Percentiles rank a stretch among this genome's conserved stretches.
phyloP scores from a whole-genome alignment of 2,888 invertebrate genomes.

The Galerucella nymphaeae region DNA sequence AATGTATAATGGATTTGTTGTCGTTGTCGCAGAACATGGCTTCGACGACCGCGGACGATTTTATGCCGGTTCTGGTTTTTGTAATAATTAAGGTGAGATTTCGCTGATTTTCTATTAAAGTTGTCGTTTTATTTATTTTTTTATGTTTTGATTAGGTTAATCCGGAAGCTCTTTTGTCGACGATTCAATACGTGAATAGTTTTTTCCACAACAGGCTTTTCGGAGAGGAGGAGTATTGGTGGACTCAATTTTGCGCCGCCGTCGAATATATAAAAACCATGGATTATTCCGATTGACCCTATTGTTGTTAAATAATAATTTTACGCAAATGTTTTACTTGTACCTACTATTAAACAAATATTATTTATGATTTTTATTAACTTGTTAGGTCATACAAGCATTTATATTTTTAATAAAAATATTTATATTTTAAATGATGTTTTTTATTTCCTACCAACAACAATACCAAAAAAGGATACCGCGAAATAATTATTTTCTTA shows the following conservation, averaged over 20 bases:
- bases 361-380: constrained; percentile 57
- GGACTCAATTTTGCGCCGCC: constrained; percentile 97
- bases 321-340: constrained; percentile 48
- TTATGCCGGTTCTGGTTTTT: constrained; percentile 95
- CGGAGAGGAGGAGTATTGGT: constrained; percentile 97
- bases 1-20: constrained; percentile 93
- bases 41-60: constrained; percentile 92
- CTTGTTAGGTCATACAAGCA: constrained; percentile 55
- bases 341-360: constrained; percentile 48
- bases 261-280: constrained; percentile 98
- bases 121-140: no score
- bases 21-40: constrained; percentile 82
- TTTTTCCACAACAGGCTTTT: constrained; percentile 85
- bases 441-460: no score
- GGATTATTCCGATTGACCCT: constrained; percentile 75
- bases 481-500: no score
- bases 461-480: no score
- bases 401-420: constrained; percentile 55
- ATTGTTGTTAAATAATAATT: constrained; percentile 45
- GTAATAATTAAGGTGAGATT: constrained; percentile 87
- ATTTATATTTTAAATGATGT: constrained; percentile 39
- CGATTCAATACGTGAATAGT: constrained; percentile 94
- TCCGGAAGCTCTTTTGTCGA: constrained; percentile 92
- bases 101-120: not conserved
- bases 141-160: constrained; percentile 79